phyloP scores from a whole-genome alignment of 30 jellyfish, hydroid and myxozoan genomes.

The Aurelia aurita complex sp. Pacific region DNA sequence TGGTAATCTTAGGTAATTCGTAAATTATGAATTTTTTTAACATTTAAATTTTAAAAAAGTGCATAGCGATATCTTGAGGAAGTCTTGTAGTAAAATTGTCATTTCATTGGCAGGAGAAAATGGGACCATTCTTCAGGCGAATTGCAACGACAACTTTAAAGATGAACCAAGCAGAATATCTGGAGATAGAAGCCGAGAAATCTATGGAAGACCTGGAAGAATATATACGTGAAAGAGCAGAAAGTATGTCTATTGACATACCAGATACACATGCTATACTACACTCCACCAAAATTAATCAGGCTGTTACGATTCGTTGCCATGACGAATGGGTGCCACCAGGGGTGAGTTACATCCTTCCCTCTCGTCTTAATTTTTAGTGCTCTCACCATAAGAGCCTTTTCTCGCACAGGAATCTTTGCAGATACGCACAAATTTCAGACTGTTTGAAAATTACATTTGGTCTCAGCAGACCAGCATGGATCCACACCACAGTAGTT shows the following conservation, averaged over 20 bases:
- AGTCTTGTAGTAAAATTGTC: neutral
- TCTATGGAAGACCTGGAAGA: conserved; percentile 17
- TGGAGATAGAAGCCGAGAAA: neutral
- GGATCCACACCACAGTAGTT: too few species aligned
- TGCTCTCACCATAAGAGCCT: neutral
- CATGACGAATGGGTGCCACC: conserved; percentile 54
- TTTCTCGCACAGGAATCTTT: too few species aligned
- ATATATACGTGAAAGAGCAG: conserved; percentile 26
- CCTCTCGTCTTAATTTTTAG: too few species aligned
- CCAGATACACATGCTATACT: conserved; percentile 27
- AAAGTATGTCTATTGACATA: neutral
- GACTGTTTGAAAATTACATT: too few species aligned
- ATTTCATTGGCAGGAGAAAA: conserved; percentile 19
- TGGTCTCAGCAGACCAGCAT: too few species aligned
- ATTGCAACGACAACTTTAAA: conserved; percentile 41
- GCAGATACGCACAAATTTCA: too few species aligned
- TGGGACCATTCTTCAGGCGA: conserved; percentile 12
- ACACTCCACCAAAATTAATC: conserved; percentile 28
- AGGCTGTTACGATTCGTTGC: conserved; percentile 13
- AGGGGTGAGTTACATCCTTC: conserved; percentile 1
- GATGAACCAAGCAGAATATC: conserved; percentile 16
- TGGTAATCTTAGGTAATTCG: too few species aligned
- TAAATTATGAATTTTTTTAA: neutral
- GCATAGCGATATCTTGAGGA: neutral
- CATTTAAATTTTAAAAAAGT: neutral